A percentile compares a stretch with the other conserved stretches of the same genome.
These are phyloP conservation scores for Ahaetulla prasina DNA, from an alignment of 2,113 vertebrate species.

Conservation along the genomic window DNA sequence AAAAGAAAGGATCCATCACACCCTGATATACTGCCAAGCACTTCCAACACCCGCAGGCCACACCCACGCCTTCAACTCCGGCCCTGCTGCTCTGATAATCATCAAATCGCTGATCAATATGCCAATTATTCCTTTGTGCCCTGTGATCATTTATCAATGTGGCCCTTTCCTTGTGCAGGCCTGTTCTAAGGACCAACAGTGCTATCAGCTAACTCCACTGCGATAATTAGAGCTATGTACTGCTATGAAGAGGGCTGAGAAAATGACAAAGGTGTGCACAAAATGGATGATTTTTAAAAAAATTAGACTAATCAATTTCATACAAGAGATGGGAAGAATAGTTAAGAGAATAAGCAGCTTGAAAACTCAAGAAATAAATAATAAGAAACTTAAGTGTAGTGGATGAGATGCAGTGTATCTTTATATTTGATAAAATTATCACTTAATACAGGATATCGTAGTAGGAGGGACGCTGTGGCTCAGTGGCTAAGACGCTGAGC, in stretches of 20 bases:
- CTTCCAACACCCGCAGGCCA: not conserved
- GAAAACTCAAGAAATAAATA: not conserved
- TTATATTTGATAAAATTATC: not conserved
- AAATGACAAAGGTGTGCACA: not conserved
- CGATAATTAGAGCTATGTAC: not conserved
- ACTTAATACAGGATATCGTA: not conserved
- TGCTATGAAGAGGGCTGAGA: not conserved
- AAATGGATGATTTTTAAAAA: not conserved
- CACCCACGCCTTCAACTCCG: not conserved
- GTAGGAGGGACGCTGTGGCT: too few relatives aligned
- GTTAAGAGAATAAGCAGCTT: not conserved
- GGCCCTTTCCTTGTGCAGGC: not conserved
- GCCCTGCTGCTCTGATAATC: not conserved
- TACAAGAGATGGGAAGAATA: not conserved
- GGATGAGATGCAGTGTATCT: not conserved
- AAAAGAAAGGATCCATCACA: not conserved
- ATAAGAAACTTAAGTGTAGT: not conserved
- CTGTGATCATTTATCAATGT: not conserved
- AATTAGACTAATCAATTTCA: not conserved
- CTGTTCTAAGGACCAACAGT: not conserved
- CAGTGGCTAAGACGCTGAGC: too few relatives aligned
- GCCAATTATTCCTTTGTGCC: not conserved
- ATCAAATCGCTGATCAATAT: not conserved
- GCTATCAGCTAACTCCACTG: not conserved
- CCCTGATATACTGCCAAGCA: not conserved